Conservation (phyloP, 2,797 vertebrate species). For the Scyliorhinus canicula region DNA sequence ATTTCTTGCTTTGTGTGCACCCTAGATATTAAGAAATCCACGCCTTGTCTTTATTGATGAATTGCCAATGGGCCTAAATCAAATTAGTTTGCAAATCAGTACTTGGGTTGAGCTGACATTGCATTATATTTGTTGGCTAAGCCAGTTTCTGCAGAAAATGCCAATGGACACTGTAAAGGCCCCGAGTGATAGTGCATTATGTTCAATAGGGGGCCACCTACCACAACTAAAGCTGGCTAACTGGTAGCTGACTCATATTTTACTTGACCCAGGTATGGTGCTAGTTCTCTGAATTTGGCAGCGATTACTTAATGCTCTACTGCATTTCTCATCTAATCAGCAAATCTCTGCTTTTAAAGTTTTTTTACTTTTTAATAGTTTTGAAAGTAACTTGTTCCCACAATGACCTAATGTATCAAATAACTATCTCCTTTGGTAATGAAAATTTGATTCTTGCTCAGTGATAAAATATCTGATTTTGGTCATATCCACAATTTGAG, state of each 20-base stretch:
- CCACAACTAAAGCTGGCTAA: neutral
- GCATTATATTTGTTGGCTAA: neutral
- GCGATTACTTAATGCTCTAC: neutral
- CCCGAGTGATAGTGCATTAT: neutral
- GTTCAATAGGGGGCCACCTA: slow-evolving; percentile 24
- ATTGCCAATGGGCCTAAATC: neutral
- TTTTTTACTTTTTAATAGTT: neutral
- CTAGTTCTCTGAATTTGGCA: neutral
- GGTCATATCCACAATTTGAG: neutral
- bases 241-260: neutral
- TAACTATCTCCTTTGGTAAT: neutral
- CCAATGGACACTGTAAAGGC: neutral
- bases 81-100: neutral
- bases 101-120: neutral
- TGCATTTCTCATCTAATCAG: neutral
- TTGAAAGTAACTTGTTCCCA: neutral
- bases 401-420: too few relatives aligned
- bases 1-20: neutral
- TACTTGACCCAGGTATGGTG: neutral
- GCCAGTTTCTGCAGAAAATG: neutral
- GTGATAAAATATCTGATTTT: neutral
- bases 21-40: neutral
- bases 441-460: neutral
- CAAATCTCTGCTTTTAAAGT: neutral
- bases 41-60: neutral